These are phyloP conservation scores for Orthosia incerta DNA, from an alignment of 2,888 invertebrate genomes.

Conservation along the genomic window DNA sequence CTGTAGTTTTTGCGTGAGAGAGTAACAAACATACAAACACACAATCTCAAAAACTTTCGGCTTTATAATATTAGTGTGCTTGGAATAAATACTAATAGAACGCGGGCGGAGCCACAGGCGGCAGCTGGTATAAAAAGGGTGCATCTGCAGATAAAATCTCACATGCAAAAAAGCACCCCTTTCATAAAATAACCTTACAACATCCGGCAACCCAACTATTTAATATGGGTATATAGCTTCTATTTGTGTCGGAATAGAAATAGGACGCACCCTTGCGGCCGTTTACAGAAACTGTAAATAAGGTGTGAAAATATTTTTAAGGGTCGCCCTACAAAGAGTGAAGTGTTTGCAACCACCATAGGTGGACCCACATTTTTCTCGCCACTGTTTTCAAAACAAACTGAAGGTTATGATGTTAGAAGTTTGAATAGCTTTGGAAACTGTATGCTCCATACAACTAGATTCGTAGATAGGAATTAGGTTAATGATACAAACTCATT, in stretches of 20 bases:
- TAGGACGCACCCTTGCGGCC: slow-evolving; percentile 15
- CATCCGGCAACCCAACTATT: slow-evolving; percentile 27
- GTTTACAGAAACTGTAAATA: slow-evolving; percentile 61
- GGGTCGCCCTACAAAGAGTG: slow-evolving; percentile 5
- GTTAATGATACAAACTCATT: neutral
- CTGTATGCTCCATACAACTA: neutral
- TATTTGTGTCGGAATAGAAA: slow-evolving; percentile 16
- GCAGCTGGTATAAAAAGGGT: too few relatives aligned
- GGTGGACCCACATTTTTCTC: slow-evolving; percentile 33
- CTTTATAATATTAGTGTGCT: too few relatives aligned
- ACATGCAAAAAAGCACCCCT: neutral
- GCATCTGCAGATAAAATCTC: neutral
- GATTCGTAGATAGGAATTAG: neutral
- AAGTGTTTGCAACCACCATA: slow-evolving; percentile 41
- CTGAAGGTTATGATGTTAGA: neutral
- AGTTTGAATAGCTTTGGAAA: neutral
- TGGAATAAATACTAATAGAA: too few relatives aligned
- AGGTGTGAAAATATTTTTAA: slow-evolving; percentile 63
- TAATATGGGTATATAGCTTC: slow-evolving; percentile 26
- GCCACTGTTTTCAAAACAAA: slow-evolving; percentile 37
- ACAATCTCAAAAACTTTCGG: too few relatives aligned
- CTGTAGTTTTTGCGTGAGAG: too few relatives aligned
- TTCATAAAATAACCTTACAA: slow-evolving; percentile 17
- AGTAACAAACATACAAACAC: too few relatives aligned
- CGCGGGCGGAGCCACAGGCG: too few relatives aligned